Evolutionary conservation across 2,113 vertebrate species (phyloP), one percentile per base, ranked within the genome.

Genomic region (Solea senegalensis): DNA sequence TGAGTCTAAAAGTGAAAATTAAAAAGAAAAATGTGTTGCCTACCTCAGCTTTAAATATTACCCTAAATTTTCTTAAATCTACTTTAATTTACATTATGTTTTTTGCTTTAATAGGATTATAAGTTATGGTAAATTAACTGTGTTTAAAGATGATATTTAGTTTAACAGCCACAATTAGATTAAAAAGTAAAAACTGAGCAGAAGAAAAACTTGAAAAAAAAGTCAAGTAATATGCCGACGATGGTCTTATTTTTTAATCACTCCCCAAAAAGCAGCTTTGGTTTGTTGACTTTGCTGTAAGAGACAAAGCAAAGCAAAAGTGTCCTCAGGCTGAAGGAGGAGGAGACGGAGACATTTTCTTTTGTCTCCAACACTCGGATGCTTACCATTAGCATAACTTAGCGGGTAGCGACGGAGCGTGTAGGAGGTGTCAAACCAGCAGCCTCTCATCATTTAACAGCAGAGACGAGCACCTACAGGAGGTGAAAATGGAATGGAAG

Each of bases 301-400:
- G 44, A 62, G 21, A 21, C 21, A 21, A 68, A 88, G 65, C 88
- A 86, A 40, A 86, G 83, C 74, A 9, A 80, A 78, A 85, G 83
- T 80, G 80, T 88, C 88, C 87, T 87, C 69, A 2, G 86, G 86
- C 88, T 83, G 86, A 65, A 86, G 82, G 81, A 78, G 84, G 34
- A 34, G 75, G 75, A 80, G 69, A 72, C 78, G 75, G 76, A 83
- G 72, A 45, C 3, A 21, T 15, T 66, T 81, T 86, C 86, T 88
- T 91, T 92, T 92, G 90, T 92, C 85, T 91, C 69, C 44, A 74
- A 80, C 85, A 82, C 88, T 80, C 87, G 85, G 87, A 90, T 89
- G 90, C 88, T 82, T 88, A 83, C 75, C 79, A 90, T 90, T 92
- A 90, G 86, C 89, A 90, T 93, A 91, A 90, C 88, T 90, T 92